These are phyloP conservation scores for Diadema setosum DNA, from an alignment of 35 echinoderm and acorn worm species.

Conservation along the genomic window DNA sequence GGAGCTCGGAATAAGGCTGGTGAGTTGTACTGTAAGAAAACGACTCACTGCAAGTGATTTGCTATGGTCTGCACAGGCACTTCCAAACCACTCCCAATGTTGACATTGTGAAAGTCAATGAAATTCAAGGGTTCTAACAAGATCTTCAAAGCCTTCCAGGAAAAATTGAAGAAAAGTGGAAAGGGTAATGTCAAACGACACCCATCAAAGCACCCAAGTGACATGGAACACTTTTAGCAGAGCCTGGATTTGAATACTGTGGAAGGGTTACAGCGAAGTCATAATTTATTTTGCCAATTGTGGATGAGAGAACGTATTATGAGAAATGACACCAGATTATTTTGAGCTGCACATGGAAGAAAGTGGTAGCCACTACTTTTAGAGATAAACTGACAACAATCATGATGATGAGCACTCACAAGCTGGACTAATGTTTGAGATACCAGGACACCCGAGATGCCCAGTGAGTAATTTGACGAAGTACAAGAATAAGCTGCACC, in stretches of 20 bases:
- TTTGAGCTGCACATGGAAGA: conserved; percentile 15
- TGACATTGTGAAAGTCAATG: not conserved
- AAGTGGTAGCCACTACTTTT: not conserved
- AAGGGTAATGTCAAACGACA: not conserved
- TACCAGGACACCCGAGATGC: conserved; percentile 33
- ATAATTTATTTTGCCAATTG: conserved; percentile 14
- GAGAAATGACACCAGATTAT: not conserved
- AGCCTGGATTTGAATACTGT: not conserved
- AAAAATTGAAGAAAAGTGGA: not conserved
- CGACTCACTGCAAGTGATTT: conserved; percentile 3
- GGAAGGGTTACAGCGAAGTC: not conserved
- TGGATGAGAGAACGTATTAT: conserved; percentile 5
- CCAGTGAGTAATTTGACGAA: conserved; percentile 16
- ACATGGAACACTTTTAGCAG: not conserved
- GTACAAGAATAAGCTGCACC: conserved; percentile 11
- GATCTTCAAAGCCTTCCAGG: not conserved
- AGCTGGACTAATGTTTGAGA: conserved; percentile 21
- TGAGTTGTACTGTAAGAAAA: conserved; percentile 14
- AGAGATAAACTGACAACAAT: conserved; percentile 18
- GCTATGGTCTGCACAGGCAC: conserved; percentile 11
- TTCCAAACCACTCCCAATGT: conserved; percentile 3
- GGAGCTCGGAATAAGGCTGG: conserved; percentile 33
- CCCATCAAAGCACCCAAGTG: not conserved
- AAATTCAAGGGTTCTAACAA: not conserved
- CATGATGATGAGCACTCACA: conserved; percentile 4